Base-by-base conservation (phyloP, 1,140 invertebrate genomes). In the Antheraea pernyi region DNA sequence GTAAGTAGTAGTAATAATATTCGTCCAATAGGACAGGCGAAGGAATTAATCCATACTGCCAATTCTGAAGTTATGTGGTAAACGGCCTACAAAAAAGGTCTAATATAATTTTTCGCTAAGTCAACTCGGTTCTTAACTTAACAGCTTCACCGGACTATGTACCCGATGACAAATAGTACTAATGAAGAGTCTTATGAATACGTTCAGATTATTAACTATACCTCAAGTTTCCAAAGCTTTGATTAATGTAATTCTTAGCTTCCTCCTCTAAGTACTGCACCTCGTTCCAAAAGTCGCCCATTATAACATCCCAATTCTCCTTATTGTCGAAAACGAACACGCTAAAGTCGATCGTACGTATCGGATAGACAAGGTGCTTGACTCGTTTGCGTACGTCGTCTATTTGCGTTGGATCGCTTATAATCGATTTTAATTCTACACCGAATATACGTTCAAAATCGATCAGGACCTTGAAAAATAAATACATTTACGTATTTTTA, bases 381-480 rank as follows among this genome's bases (percentile, higher is more conserved):
- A 97, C 95, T 70, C 94, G 93, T 71, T 96, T 95, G 53, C 97
- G 91, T 10, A 98, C 95, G 64, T 96, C 95, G 78, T 98, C 97
- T 60, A 99, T 97, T 75, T 96, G 94, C 0, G 96, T 95, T 0
- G 97, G 96, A 85, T 98, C 96, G 67, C 95, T 95, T 19, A 98
- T 97, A 11, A 98, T 96, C 0, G 96, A 95, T 81, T 97, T 97
- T 0, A 99, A 89, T 79, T 98, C 96, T 6, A 95, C 93, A 0
- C 97, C 97, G 83, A 99, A 98, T 62, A 98, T 96, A 72, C 98
- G 97, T 82, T 97, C 95, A 81, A 98, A 98, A 82, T 98, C 96
- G 79, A 96, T 94, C 0, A 98, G 92, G 0, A 97, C 94, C 94
- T 95, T 65, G 13, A 53, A 16, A 53, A 53, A 53, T 2, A 16